Evolutionary conservation across 2,113 vertebrate species (phyloP), one percentile per base, ranked within the genome.

Genomic region (Rhabdornis inornatus): DNA sequence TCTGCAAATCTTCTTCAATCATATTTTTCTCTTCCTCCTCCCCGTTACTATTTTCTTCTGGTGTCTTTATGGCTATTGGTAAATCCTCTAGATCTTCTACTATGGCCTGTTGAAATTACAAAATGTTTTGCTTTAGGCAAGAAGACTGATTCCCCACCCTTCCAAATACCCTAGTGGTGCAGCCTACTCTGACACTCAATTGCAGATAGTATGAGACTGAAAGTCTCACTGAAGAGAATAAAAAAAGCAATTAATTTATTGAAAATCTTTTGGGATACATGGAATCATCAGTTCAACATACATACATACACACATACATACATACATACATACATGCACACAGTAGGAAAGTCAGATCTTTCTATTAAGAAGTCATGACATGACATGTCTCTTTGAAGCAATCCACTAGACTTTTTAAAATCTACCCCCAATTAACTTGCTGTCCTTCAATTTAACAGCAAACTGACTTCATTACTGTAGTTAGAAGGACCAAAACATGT

Each of bases 11-110:
- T 80, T 97, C 97, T 55, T 96, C 79, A 19, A 94, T 94, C 59
- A 76, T 27, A 8, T 95, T 95, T 70, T 98, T 64, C 82, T 50
- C 94, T 74, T 98, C 95, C 30, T 98, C 94, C 28, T 98, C 97
- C 39, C 60, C 95, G 64, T 96, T 94, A 76, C 75, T 97, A 80
- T 72, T 95, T 92, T 95, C 56, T 39, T 97, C 92, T 71, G 88
- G 55, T 65, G 47, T 93, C 11, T 39, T 23, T 56, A 70, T 85
- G 90, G 53, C 61, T 92, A 59, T 69, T 47, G 66, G 13, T 27
- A 92, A 90, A 84, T 79, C 91, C 15, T 92, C 91, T 49, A 65
- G 9, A 30, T 61, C 21, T 53, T 96, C 95, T 31, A 4, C 57
- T 61, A 61, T 10, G 30, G 28, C 47, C 97, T 92, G 69, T 30